Conservation (phyloP, 2,888 invertebrate genomes). For the Druceiella hillmani region DNA sequence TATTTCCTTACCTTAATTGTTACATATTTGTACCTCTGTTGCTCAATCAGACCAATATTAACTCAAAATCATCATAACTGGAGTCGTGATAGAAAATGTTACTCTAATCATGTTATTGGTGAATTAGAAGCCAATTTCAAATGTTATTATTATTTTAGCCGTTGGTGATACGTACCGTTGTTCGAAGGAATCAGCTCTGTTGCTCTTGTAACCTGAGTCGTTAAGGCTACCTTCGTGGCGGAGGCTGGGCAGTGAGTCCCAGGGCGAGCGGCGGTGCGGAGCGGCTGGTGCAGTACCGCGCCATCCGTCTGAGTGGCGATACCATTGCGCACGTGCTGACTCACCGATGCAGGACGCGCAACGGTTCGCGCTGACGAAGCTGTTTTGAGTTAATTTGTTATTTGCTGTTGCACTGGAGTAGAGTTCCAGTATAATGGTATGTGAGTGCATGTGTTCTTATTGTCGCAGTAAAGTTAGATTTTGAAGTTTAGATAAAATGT, state of each 20-base stretch:
- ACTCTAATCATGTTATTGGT: no score
- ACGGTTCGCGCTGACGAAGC: conserved; percentile 57
- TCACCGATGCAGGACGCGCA: conserved; percentile 88
- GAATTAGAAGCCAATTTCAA: no score
- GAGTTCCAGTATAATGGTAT: background rate
- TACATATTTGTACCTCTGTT: no score
- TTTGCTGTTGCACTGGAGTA: background rate
- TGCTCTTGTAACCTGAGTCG: conserved; percentile 83
- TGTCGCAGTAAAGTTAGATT: no score
- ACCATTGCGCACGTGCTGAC: conserved; percentile 84
- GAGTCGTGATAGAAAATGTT: no score
- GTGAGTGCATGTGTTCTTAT: no score
- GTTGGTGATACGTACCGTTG: conserved; percentile 71
- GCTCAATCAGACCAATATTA: no score
- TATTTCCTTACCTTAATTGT: no score
- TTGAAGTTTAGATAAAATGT: no score
- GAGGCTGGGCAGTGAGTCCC: conserved; percentile 83
- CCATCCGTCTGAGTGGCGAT: conserved; percentile 87
- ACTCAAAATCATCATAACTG: no score
- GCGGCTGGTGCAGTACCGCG: conserved; percentile 50
- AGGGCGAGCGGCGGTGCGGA: conserved; percentile 70
- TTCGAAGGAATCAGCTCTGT: conserved; percentile 80
- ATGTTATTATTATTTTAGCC: no score
- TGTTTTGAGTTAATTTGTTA: conserved; percentile 23
- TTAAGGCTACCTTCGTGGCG: conserved; percentile 82